Evolutionary conservation across 2,113 vertebrate genomes (phyloP), one percentile per base, ranked within the genome.

Genomic region (Astatotilapia flaviijosephi): DNA sequence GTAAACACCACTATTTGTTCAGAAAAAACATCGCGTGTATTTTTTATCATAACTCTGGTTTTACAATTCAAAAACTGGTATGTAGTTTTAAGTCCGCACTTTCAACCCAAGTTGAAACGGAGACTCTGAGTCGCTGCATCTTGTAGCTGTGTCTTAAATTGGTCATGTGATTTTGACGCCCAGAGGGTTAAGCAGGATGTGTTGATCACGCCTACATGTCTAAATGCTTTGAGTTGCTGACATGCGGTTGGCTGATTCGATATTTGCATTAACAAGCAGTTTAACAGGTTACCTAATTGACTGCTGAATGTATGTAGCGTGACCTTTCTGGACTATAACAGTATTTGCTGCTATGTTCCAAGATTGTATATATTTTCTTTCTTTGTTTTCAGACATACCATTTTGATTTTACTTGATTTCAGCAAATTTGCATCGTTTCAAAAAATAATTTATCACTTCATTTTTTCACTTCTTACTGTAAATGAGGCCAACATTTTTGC

Each of bases 11-110:
- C 12, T 28, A 7, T 28, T 56, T 15, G 23, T 58, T 28, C 23
- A 58, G 23, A 15, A 58, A 58, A 58, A 28, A 58, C 4, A 28
- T 58, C 0, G 1, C 4, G 1, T 0, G 2, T 15, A 58, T 28
- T 58, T 58, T 58, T 58, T 28, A 15, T 56, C 54, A 56, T 56
- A 28, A 28, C 55, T 28, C 23, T 56, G 55, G 23, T 56, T 56
- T 56, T 56, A 56, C 55, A 56, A 56, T 56, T 56, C 2, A 56
- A 15, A 56, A 56, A 56, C 3, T 5, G 13, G 7, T 56, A 28
- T 28, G 13, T 15, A 56, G 55, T 56, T 28, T 56, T 8, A 56
- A 15, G 54, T 56, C 54, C 0, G 13, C 23, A 56, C 23, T 28
- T 56, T 56, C 0, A 1, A 28, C 4, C 23, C 55, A 28, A 15